phyloP scores from a whole-genome alignment of 1,140 invertebrate species.

The Telenomus remus region DNA sequence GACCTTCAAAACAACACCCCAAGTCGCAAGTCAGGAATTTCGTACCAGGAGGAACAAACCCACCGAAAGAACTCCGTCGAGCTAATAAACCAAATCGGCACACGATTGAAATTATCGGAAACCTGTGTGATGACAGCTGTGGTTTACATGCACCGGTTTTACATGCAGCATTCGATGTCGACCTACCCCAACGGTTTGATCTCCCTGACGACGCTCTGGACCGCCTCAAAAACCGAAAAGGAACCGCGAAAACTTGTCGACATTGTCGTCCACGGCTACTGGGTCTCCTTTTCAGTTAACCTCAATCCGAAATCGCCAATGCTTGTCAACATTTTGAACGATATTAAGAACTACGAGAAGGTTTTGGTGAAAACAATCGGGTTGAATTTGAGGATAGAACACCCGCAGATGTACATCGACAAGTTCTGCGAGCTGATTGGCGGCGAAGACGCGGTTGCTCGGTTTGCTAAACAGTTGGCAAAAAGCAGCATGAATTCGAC shows the following conservation, averaged over 20 bases:
- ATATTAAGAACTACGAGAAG: no score
- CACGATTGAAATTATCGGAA: constrained; percentile 74
- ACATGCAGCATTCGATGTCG: constrained; percentile 93
- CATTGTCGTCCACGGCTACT: not conserved
- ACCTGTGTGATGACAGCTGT: constrained; percentile 94
- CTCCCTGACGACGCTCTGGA: not conserved
- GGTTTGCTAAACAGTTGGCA: no score
- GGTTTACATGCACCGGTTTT: constrained; percentile 97
- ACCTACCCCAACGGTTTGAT: not conserved
- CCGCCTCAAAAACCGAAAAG: not conserved
- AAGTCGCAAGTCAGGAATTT: not conserved
- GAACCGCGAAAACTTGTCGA: not conserved
- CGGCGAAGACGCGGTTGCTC: no score
- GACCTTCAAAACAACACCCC: not conserved
- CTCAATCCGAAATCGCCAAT: no score
- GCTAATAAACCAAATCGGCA: not conserved
- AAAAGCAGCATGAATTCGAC: no score
- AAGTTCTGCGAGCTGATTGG: no score
- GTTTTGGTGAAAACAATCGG: no score
- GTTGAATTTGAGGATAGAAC: no score
- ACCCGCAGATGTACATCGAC: no score
- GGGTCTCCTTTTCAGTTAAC: no score
- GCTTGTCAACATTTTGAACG: no score
- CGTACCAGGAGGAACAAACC: not conserved
- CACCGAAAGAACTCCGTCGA: not conserved